phyloP scores from a whole-genome alignment of 2,888 invertebrate genomes.

The Lumbricus terrestris region DNA sequence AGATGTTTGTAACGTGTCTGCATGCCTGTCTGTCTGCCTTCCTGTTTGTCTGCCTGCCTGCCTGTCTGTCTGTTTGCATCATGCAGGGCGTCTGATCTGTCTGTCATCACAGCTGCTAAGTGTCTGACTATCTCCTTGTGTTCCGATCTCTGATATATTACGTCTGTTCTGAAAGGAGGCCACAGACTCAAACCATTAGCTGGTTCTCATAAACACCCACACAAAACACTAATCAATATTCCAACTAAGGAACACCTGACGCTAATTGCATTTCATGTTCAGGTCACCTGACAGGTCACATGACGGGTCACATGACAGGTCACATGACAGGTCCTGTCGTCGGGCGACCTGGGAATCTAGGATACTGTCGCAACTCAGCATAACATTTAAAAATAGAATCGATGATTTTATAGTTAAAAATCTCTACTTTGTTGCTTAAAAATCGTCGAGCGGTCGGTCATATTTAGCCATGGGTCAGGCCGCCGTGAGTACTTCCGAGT shows the following conservation, averaged over 20 bases:
- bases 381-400: neutral
- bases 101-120: neutral
- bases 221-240: neutral
- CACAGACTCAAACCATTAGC: neutral
- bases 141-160: neutral
- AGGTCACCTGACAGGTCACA: neutral
- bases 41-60: neutral
- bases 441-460: too few species aligned
- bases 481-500: too few species aligned
- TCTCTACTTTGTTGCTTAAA: too few species aligned
- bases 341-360: too few species aligned
- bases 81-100: neutral
- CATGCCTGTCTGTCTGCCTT: too few species aligned
- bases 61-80: neutral
- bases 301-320: too few species aligned
- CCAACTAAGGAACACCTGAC: neutral
- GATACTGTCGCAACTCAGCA: too few species aligned
- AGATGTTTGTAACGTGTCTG: too few species aligned
- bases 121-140: neutral
- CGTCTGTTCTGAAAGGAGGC: neutral
- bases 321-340: too few species aligned
- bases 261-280: neutral
- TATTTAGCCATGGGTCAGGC: too few species aligned
- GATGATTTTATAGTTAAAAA: neutral
- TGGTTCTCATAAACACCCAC: neutral